A percentile compares a stretch with the other conserved stretches of the same genome.
Conservation (phyloP, 2,888 invertebrate species). For the Antitype chi region DNA sequence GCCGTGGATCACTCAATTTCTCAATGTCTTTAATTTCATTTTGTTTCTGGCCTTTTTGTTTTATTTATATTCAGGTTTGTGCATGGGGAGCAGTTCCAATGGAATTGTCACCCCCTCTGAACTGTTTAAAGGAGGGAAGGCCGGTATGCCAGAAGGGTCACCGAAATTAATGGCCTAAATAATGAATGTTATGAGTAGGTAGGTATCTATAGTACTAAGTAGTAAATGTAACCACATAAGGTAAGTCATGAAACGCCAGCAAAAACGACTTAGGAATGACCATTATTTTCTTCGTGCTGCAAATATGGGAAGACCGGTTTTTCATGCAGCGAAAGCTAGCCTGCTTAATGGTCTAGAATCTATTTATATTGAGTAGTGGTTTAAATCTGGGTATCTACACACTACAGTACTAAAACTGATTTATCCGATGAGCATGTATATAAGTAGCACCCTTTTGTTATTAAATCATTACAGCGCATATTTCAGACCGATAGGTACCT, state of each 20-base stretch:
- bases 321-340: slow-evolving; percentile 68
- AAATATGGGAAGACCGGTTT: slow-evolving; percentile 72
- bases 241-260: slow-evolving; percentile 23
- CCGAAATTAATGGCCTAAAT: slow-evolving; percentile 56
- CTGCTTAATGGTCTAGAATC: slow-evolving; percentile 43
- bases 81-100: slow-evolving; percentile 56
- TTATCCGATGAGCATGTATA: background rate
- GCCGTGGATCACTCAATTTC: slow-evolving; percentile 31
- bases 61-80: slow-evolving; percentile 15
- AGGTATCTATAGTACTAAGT: background rate
- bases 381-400: slow-evolving; percentile 31
- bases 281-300: slow-evolving; percentile 58
- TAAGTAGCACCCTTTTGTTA: slow-evolving; percentile 2
- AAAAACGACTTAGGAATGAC: slow-evolving; percentile 41
- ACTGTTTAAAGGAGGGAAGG: slow-evolving; percentile 75
- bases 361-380: slow-evolving; percentile 48
- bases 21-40: slow-evolving; percentile 19
- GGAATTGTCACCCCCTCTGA: slow-evolving; percentile 67
- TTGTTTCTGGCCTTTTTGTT: slow-evolving; percentile 18
- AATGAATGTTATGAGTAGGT: slow-evolving; percentile 38
- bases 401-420: background rate
- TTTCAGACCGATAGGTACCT: slow-evolving; percentile 16
- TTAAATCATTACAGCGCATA: slow-evolving; percentile 27
- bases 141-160: slow-evolving; percentile 71
- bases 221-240: background rate